These are phyloP conservation scores for Gasterosteus aculeatus DNA, from an alignment of 2,113 vertebrate genomes.

Conservation along the genomic window DNA sequence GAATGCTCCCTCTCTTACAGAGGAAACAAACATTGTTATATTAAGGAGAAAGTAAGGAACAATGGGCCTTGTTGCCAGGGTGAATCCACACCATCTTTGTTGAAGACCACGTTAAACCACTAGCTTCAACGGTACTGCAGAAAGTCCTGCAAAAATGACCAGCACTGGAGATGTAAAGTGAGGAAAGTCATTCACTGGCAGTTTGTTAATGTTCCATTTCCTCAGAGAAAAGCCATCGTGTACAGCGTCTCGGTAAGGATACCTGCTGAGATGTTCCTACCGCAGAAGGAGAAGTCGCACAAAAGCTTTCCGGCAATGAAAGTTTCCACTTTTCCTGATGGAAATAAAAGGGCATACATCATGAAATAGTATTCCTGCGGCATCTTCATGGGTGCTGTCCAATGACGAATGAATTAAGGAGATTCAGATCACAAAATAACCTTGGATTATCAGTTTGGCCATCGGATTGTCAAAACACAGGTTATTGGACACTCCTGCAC, in stretches of 20 bases:
- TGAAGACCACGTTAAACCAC: conserved; percentile 14
- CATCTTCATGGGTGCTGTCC: conserved; percentile 4
- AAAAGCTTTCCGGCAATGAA: conserved; percentile 18
- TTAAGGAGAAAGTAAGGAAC: conserved; percentile 16
- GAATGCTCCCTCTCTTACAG: conserved; percentile 17
- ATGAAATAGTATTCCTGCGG: conserved; percentile 9
- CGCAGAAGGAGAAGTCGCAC: conserved; percentile 17
- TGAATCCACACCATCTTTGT: conserved; percentile 13
- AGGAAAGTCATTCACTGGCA: conserved; percentile 57
- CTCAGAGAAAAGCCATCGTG: conserved; percentile 21
- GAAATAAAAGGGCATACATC: conserved; percentile 7
- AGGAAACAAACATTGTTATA: conserved; percentile 27
- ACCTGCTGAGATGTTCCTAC: conserved; percentile 32
- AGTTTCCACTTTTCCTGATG: conserved; percentile 27
- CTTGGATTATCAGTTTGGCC: conserved; percentile 21
- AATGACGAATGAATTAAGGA: not conserved
- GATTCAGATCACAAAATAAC: conserved; percentile 15
- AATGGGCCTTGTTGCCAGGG: not conserved
- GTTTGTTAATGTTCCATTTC: conserved; percentile 43
- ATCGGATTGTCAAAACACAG: conserved; percentile 30
- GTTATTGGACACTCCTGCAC: conserved; percentile 22
- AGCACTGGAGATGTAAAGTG: conserved; percentile 10
- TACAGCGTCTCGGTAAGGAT: conserved; percentile 19
- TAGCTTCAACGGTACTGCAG: conserved; percentile 10
- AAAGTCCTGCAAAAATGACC: conserved; percentile 26